phyloP scores from a whole-genome alignment of 2,888 invertebrate genomes.

The Tupiocoris notatus region DNA sequence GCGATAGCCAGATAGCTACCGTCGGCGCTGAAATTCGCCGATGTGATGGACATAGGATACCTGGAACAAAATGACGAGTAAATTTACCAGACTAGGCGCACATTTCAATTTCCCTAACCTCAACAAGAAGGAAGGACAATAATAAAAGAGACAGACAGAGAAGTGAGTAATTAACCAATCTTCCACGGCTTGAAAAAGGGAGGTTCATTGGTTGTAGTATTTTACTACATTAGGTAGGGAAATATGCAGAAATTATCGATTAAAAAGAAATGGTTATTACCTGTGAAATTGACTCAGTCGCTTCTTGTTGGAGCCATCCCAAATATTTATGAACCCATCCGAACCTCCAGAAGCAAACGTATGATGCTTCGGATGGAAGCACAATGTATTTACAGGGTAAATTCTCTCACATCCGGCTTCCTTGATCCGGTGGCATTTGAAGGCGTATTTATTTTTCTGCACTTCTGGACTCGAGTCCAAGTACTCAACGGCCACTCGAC shows the following conservation, averaged over 20 bases:
- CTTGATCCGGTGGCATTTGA: conserved; percentile 38
- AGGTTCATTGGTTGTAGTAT: too few relatives aligned
- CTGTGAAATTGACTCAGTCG: conserved; percentile 36
- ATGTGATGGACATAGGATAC: conserved; percentile 31
- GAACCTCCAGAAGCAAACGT: conserved; percentile 39
- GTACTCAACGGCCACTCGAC: conserved; percentile 33
- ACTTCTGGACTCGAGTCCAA: conserved; percentile 29
- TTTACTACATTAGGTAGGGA: background rate
- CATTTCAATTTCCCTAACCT: too few relatives aligned
- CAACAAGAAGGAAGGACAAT: too few relatives aligned
- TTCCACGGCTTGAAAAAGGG: background rate
- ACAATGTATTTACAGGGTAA: conserved; percentile 33
- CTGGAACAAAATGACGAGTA: too few relatives aligned
- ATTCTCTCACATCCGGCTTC: conserved; percentile 21
- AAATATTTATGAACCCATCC: conserved; percentile 34
- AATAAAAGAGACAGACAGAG: too few relatives aligned
- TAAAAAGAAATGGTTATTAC: too few relatives aligned
- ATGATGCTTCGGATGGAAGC: conserved; percentile 26
- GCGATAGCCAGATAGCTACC: conserved; percentile 30
- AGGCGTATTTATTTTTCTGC: conserved; percentile 38
- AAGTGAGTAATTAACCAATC: too few relatives aligned
- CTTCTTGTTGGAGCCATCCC: conserved; percentile 39
- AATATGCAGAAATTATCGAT: background rate
- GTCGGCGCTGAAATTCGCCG: conserved; percentile 13
- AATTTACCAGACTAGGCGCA: too few relatives aligned